Evolutionary conservation across 2,113 vertebrate genomes (phyloP).

Genomic region (Calonectris borealis): DNA sequence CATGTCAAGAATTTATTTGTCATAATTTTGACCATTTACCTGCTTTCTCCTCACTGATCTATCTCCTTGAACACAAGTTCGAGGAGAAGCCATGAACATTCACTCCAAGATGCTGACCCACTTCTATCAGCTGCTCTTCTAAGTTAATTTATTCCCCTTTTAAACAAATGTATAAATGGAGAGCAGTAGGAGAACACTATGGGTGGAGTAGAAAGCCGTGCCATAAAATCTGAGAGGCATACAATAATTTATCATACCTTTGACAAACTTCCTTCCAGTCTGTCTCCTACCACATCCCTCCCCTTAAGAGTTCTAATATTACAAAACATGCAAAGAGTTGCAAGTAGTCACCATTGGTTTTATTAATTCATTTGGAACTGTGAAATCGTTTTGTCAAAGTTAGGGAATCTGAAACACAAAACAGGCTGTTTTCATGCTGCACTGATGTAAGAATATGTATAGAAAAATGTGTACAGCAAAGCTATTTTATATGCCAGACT

Average conservation of each 20-base stretch:
- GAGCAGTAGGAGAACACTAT: background rate
- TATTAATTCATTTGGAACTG: background rate
- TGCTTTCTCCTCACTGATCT: background rate
- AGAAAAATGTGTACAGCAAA: background rate
- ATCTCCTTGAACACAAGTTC: background rate
- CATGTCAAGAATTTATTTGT: background rate
- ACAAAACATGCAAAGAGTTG: background rate
- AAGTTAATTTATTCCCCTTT: background rate
- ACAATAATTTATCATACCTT: background rate
- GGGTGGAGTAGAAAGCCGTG: background rate
- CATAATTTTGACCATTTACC: background rate
- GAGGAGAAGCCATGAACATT: background rate
- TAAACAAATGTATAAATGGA: background rate
- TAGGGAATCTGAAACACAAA: background rate
- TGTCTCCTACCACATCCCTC: background rate
- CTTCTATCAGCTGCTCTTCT: background rate
- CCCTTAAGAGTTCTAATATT: background rate
- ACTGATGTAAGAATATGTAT: background rate
- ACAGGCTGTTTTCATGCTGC: background rate
- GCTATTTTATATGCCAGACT: background rate
- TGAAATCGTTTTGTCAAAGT: background rate
- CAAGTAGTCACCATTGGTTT: background rate
- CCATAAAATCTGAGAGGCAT: background rate
- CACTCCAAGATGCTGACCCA: background rate
- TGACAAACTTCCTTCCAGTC: background rate